A percentile compares a stretch with the other conserved stretches of the same genome.
Evolutionary conservation across 1,140 invertebrate genomes (phyloP).

Genomic region (Laupala kohalensis): DNA sequence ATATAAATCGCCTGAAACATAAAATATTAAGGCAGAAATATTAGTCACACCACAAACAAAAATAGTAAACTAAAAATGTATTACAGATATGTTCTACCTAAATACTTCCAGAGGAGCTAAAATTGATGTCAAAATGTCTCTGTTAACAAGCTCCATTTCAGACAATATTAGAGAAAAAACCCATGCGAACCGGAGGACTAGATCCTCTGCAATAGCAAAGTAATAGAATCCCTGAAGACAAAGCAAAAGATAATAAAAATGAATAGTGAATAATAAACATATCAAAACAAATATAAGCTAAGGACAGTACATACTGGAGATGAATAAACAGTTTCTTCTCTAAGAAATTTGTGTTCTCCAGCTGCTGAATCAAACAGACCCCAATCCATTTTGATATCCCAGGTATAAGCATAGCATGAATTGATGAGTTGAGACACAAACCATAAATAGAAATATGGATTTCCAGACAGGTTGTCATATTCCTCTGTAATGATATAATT

Average conservation of each 20-base stretch:
- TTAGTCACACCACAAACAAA: background rate
- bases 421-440: constrained; percentile 58
- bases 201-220: constrained; percentile 66
- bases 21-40: background rate
- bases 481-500: constrained; percentile 32
- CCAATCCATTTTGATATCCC: constrained; percentile 99
- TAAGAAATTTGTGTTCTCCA: constrained; percentile 64
- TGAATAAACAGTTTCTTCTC: constrained; percentile 66
- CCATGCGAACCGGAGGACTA: constrained; percentile 75
- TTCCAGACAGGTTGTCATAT: constrained; percentile 45
- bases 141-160: constrained; percentile 53
- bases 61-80: background rate
- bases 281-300: background rate
- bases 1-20: constrained; percentile 87
- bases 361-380: constrained; percentile 82
- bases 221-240: constrained; percentile 48
- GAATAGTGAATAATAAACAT: background rate
- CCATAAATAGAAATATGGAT: constrained; percentile 73
- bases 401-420: constrained; percentile 75
- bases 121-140: constrained; percentile 65
- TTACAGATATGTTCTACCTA: constrained; percentile 24
- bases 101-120: constrained; percentile 73
- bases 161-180: constrained; percentile 58
- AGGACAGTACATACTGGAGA: constrained; percentile 31
- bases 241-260: constrained; percentile 7